Percentiles rank a stretch among this genome's conserved stretches.
Evolutionary conservation across 2,888 invertebrate genomes (phyloP).

Genomic region (Acronicta leporina): DNA sequence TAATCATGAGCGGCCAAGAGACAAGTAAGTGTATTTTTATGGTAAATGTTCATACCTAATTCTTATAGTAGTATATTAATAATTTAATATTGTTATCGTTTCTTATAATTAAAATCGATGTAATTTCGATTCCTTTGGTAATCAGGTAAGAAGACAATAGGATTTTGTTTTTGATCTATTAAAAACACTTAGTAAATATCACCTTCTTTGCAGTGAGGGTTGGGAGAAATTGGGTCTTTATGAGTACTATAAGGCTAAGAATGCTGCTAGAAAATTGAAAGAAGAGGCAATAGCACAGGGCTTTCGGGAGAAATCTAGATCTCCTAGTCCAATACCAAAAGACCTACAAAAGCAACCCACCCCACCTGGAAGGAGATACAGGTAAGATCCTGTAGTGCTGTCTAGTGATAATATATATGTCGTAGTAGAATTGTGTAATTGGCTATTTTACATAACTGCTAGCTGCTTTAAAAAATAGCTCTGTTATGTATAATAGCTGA

Average conservation of each 20-base stretch:
- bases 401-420: neutral
- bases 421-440: too few relatives aligned
- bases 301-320: conserved; percentile 91
- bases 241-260: conserved; percentile 99
- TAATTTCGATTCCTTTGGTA: neutral
- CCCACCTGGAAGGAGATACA: conserved; percentile 93
- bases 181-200: neutral
- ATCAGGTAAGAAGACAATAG: neutral
- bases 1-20: conserved; percentile 97
- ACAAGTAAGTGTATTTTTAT: conserved; percentile 90
- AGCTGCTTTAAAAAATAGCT: too few relatives aligned
- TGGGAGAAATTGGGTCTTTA: conserved; percentile 99
- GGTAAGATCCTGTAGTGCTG: conserved; percentile 66
- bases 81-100: too few relatives aligned
- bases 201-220: conserved; percentile 92
- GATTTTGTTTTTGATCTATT: neutral
- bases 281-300: conserved; percentile 94
- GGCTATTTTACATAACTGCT: too few relatives aligned
- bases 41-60: neutral
- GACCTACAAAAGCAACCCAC: conserved; percentile 92
- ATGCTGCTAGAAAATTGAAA: conserved; percentile 95
- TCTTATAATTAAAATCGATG: too few relatives aligned
- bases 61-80: neutral
- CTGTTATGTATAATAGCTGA: too few relatives aligned
- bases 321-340: conserved; percentile 94